Base-by-base conservation (phyloP, 1,140 invertebrate species). In the Dreissena polymorpha region DNA sequence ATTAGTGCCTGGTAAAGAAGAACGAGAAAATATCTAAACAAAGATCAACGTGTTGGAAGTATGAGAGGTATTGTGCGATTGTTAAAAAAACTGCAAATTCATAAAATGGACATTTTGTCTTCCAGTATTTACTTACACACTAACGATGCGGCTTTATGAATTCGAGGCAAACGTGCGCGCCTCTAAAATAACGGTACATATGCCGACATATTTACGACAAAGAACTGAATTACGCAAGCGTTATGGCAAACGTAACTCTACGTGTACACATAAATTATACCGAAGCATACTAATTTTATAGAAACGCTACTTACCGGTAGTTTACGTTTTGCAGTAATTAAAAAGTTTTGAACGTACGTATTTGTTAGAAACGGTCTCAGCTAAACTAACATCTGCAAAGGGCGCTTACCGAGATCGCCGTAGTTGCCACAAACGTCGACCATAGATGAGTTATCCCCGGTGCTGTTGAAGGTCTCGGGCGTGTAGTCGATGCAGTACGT, bases 401-500 rank as follows among this genome's bases (percentile, higher is more conserved):
- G 39, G 8, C 10, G 8, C 49, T n/a, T 53, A 77, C 75, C 75
- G 25, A 50, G 65, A 8, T 68, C 64, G 10, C 49, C 49, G 13
- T 60, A 64, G 14, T 67, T 64, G 12, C 75, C 75, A 21, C 75
- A 77, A 18, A 53, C 21, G 25, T 77, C 65, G 39, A n/a, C 16
- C 0, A 75, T 29, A 18, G 55, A 7, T 5, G 73, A 27, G 23
- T 39, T 39, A 8, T 39, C 39, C 39, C 39, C 39, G 39, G 39
- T 39, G 39, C 39, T 39, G 39, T 39, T 39, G 8, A 39, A 39
- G 39, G 63, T 25, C 29, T 77, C 75, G 1, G 63, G 75, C 27
- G n/a, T 21, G 53, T 53, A 77, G 13, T 67, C n/a, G 12, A 77
- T 77, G 53, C 75, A 77, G 50, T 77, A 77, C 27, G 18, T 51